Evolutionary conservation across 2,113 vertebrate species (phyloP).

Genomic region (Excalfactoria chinensis): DNA sequence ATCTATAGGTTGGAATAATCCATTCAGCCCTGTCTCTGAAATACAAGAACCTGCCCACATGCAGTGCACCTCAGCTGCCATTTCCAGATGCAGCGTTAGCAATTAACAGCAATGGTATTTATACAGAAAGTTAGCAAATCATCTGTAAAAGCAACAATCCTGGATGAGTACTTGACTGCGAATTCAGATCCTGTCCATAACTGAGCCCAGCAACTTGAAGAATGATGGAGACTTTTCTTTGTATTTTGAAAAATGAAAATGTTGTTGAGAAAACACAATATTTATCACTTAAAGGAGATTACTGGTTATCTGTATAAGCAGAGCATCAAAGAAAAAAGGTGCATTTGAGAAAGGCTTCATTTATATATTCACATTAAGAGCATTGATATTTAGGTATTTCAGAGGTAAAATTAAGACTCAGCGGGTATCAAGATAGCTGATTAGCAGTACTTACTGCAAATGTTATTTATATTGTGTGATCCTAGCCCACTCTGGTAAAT

Average conservation of each 20-base stretch:
- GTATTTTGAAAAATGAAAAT: neutral
- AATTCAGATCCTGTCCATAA: neutral
- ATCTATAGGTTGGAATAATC: neutral
- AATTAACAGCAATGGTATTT: neutral
- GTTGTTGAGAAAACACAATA: neutral
- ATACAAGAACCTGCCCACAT: neutral
- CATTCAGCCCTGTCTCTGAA: neutral
- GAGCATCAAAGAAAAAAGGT: neutral
- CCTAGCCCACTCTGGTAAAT: neutral
- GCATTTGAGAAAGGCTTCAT: neutral
- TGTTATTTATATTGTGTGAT: neutral
- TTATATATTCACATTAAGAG: neutral
- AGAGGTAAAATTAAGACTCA: accelerated
- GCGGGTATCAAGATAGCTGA: neutral
- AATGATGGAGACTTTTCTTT: neutral
- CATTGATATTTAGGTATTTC: neutral
- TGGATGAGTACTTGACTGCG: neutral
- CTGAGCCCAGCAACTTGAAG: neutral
- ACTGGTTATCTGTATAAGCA: neutral
- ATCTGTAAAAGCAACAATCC: neutral
- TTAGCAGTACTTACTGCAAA: neutral
- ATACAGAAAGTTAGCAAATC: neutral
- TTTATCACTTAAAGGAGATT: neutral
- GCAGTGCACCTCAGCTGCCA: neutral
- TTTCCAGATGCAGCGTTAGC: neutral